Conservation (phyloP, 2,888 invertebrate genomes). For the Tetragonisca angustula region DNA sequence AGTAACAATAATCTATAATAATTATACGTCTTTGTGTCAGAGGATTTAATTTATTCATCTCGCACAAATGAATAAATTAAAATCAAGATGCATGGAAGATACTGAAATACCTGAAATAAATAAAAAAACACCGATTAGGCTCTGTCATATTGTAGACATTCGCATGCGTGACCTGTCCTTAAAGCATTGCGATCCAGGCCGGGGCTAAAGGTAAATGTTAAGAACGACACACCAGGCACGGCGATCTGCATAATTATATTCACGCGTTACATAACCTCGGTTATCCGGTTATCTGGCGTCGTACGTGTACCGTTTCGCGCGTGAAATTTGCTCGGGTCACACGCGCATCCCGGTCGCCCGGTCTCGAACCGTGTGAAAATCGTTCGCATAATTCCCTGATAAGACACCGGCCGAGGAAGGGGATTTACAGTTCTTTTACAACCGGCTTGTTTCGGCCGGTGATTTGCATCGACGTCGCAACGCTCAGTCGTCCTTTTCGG, state of each 20-base stretch:
- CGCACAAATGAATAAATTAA: too few species aligned
- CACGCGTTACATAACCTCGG: conserved; percentile 74
- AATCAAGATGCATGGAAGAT: too few species aligned
- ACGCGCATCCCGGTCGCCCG: conserved; percentile 47
- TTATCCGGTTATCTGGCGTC: conserved; percentile 71
- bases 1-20: too few species aligned
- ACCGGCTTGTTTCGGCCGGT: neutral
- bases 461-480: neutral
- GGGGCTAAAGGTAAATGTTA: conserved; percentile 79
- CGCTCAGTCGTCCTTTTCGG: neutral
- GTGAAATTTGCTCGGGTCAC: conserved; percentile 55
- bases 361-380: conserved; percentile 59
- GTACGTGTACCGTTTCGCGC: conserved; percentile 58
- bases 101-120: too few species aligned
- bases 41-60: too few species aligned
- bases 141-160: conserved; percentile 22
- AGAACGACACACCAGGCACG: conserved; percentile 56
- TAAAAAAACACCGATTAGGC: too few species aligned
- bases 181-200: conserved; percentile 60
- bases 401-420: neutral
- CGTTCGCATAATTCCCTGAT: conserved; percentile 46
- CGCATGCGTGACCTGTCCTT: conserved; percentile 71
- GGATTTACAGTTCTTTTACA: conserved; percentile 23
- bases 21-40: too few species aligned
- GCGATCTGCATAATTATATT: conserved; percentile 78